Percentiles rank a stretch among this genome's conserved stretches.
Conservation (phyloP, 2,113 vertebrate species). For the Penelope pileata region DNA sequence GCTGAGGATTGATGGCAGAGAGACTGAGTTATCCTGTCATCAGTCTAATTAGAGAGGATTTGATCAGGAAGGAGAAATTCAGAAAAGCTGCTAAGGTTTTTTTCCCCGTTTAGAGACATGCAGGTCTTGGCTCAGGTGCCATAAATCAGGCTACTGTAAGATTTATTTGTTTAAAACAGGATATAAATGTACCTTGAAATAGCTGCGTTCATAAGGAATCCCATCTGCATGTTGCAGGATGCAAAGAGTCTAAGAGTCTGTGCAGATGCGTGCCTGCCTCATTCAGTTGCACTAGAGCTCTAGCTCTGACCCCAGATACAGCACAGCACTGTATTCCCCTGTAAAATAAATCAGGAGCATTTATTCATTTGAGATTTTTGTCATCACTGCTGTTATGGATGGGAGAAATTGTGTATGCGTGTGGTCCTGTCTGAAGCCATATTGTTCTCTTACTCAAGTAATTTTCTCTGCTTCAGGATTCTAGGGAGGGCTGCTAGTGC, state of each 20-base stretch:
- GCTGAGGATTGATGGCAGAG: not conserved
- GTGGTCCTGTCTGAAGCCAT: not conserved
- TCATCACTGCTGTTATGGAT: not conserved
- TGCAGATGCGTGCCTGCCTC: not conserved
- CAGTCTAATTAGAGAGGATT: not conserved
- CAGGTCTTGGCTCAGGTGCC: not conserved
- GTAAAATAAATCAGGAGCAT: not conserved
- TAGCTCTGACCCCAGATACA: not conserved
- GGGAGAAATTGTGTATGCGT: not conserved
- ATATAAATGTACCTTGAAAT: not conserved
- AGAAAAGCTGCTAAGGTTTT: not conserved
- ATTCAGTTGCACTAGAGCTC: not conserved
- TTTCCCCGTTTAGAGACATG: not conserved
- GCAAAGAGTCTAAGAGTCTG: not conserved
- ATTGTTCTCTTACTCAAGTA: not conserved
- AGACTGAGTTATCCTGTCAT: not conserved
- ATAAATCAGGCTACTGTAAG: not conserved
- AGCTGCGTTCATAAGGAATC: not conserved
- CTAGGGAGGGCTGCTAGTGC: not conserved
- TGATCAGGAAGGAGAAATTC: not conserved
- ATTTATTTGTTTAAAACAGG: constrained; percentile 2
- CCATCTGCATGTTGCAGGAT: not conserved
- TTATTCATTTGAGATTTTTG: not conserved
- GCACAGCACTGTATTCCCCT: not conserved
- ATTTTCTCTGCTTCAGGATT: not conserved